phyloP scores from a whole-genome alignment of 2,888 invertebrate species.

The Prosopocoilus inquinatus region DNA sequence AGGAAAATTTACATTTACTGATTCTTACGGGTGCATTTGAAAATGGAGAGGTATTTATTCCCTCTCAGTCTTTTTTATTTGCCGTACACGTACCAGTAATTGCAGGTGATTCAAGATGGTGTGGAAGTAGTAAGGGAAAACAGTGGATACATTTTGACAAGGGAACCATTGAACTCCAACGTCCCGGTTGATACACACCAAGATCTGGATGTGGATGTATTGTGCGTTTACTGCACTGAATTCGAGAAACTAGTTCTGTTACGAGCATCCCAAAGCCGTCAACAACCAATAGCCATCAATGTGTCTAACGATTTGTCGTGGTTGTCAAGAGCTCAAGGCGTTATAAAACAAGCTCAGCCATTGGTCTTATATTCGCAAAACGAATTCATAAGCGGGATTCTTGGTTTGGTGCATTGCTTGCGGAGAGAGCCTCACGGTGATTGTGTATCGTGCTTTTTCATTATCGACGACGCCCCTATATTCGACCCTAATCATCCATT shows the following conservation, averaged over 20 bases:
- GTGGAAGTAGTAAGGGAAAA: neutral
- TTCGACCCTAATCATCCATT: conserved; percentile 64
- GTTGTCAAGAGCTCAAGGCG: conserved; percentile 1
- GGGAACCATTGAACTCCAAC: neutral
- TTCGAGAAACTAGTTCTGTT: neutral
- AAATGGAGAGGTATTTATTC: conserved; percentile 28
- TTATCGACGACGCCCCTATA: conserved; percentile 59
- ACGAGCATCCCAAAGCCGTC: conserved; percentile 6
- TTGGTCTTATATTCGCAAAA: conserved; percentile 57
- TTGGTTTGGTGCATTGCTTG: conserved; percentile 85
- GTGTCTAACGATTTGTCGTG: conserved; percentile 30
- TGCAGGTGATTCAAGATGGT: neutral
- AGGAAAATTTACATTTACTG: conserved; percentile 35
- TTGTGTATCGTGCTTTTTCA: conserved; percentile 59
- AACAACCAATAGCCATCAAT: conserved; percentile 1
- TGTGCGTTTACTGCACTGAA: neutral
- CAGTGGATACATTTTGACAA: neutral
- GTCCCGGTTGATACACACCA: neutral
- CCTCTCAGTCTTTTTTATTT: no score
- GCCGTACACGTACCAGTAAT: no score
- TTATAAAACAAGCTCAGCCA: neutral
- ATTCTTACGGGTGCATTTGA: conserved; percentile 6
- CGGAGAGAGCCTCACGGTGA: conserved; percentile 59
- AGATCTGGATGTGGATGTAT: neutral
- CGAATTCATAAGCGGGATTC: conserved; percentile 68